phyloP scores from a whole-genome alignment of 64 coral and sea anemone genomes.

The Exaiptasia diaphana region DNA sequence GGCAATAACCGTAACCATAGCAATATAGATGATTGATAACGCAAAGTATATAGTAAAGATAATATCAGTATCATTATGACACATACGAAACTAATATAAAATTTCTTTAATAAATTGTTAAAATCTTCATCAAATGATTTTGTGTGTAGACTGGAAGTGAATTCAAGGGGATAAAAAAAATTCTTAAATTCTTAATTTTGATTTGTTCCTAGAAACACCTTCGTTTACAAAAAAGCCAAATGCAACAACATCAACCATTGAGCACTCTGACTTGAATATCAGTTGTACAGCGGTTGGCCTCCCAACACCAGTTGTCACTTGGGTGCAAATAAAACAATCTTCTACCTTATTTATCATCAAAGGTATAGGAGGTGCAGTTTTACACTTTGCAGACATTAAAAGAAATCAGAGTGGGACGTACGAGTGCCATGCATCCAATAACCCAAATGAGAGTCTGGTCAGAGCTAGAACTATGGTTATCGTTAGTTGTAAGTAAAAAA shows the following conservation, averaged over 20 bases:
- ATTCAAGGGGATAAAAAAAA: too few species aligned
- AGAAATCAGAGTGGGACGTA: neutral
- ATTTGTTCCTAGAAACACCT: neutral
- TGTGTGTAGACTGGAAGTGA: too few species aligned
- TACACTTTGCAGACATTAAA: neutral
- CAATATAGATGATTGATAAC: too few species aligned
- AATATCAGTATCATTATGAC: too few species aligned
- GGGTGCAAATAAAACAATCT: neutral
- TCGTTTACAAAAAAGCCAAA: neutral
- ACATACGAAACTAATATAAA: too few species aligned
- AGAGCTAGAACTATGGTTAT: neutral
- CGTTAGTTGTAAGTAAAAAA: neutral
- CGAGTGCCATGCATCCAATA: neutral
- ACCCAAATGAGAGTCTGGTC: neutral
- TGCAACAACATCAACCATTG: neutral
- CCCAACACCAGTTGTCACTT: neutral
- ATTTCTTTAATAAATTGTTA: too few species aligned
- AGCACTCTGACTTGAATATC: neutral
- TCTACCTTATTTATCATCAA: neutral
- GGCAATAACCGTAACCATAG: too few species aligned
- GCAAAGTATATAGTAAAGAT: too few species aligned
- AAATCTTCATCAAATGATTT: too few species aligned
- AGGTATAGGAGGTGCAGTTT: neutral
- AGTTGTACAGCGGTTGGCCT: neutral
- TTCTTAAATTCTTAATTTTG: neutral